Base-by-base conservation (phyloP, 2,888 invertebrate species). In the Lasius fuliginosus region DNA sequence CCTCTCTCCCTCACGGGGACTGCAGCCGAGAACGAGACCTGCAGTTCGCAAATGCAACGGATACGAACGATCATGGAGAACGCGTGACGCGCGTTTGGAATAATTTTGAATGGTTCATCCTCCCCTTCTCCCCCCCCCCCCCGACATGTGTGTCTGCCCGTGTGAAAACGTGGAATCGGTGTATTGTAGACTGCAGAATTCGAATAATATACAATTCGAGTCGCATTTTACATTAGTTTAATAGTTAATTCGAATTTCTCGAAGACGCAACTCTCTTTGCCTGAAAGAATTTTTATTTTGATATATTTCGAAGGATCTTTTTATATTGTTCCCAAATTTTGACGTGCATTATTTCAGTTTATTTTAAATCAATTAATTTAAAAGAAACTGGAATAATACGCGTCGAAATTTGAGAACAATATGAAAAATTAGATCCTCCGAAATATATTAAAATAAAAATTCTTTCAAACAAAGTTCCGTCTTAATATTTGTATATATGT, bases 41-140 rank as follows among this genome's bases (percentile, higher is more conserved):
- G 76, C 67, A 56, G 56, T 68, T 40, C 56, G 76, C 67, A 67
- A 77, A 68, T 77, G 77, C 69, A 79, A 69, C 79, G 79, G 69
- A 79, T 79, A 69, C 79, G 79, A n/a, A 30, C 42, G 69, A 79
- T 79, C 69, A 69, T 79, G 79, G 11, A 56, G 69, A 15, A 46
- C 42, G 49, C 71, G 79, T 71, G 71, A 69, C 60, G 60, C 33
- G 46, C 79, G 60, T 79, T 71, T 71, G 69, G 27, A 71, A 79
- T 79, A 79, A 79, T 79, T 79, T 79, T 60, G 69, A 71, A 46
- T 60, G 23, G 46, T 46, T 33, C 71, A 33, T 23, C 9, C 11
- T 6, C 30, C 3, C 3, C 36, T 12, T 23, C n/a, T n/a, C n/a
- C 18, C 11, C 18, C 9, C 4, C 18, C 36, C 27, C 3, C 4